Conservation (phyloP, 2,797 vertebrate species). For the Lindbergichthys nudifrons region DNA sequence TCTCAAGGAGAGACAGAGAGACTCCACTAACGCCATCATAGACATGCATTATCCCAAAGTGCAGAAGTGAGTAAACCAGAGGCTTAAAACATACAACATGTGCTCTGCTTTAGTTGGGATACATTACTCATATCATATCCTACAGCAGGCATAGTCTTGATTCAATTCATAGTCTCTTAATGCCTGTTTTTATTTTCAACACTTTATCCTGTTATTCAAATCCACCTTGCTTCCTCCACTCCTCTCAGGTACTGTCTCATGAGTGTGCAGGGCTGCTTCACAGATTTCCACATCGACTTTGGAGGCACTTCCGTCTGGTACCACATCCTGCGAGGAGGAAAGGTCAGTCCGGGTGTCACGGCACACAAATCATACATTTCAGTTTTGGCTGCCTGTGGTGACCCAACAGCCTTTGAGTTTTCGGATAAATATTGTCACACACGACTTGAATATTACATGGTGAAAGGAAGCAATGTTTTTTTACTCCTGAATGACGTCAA, state of each 20-base stretch:
- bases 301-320: conserved; percentile 99
- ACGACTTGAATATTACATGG: no score
- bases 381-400: background rate
- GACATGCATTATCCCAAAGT: conserved; percentile 99
- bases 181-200: background rate
- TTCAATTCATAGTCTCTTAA: background rate
- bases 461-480: no score
- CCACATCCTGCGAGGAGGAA: conserved; percentile 95
- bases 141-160: background rate
- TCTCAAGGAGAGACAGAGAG: conserved; percentile 96
- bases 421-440: no score
- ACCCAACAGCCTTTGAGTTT: background rate
- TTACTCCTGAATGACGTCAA: no score
- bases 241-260: conserved; percentile 94
- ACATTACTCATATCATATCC: background rate
- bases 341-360: conserved; percentile 83
- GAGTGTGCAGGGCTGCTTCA: conserved; percentile 98
- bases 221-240: background rate
- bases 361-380: background rate
- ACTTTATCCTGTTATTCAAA: background rate
- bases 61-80: conserved; percentile 91
- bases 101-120: background rate
- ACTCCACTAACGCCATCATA: conserved; percentile 96
- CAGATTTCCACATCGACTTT: conserved; percentile 98
- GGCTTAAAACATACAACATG: background rate